Conservation (phyloP, 2,113 vertebrate genomes). For the Urocynchramus pylzowi region DNA sequence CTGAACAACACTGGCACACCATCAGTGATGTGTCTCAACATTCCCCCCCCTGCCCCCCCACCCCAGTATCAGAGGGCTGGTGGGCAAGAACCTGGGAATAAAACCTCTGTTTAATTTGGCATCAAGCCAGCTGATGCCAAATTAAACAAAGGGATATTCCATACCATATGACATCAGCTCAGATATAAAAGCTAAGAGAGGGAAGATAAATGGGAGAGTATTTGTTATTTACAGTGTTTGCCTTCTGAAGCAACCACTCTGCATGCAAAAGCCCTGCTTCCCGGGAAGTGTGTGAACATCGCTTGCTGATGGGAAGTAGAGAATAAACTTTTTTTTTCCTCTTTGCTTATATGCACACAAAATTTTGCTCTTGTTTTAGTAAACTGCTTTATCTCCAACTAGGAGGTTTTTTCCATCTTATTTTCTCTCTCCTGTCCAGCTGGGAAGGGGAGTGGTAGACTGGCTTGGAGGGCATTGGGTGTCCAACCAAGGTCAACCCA, state of each 20-base stretch:
- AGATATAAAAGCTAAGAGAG: not conserved
- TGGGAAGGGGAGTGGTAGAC: not conserved
- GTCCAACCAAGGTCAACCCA: not conserved
- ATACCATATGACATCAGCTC: not conserved
- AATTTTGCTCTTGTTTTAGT: not conserved
- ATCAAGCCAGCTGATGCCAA: not conserved
- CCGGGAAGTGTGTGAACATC: not conserved
- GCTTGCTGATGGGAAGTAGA: not conserved
- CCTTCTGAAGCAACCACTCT: not conserved
- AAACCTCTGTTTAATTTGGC: no score
- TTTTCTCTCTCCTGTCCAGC: not conserved
- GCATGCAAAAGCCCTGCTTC: not conserved
- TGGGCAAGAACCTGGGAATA: not conserved
- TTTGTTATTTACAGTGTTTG: not conserved
- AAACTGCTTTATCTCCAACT: not conserved
- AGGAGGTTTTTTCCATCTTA: not conserved
- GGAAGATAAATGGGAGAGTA: not conserved
- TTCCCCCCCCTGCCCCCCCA: rapidly evolving
- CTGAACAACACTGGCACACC: not conserved
- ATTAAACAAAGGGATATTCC: not conserved
- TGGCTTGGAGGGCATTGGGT: not conserved
- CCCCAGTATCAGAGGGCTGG: not conserved
- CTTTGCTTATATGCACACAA: not conserved
- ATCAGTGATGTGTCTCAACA: not conserved
- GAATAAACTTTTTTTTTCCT: not conserved